phyloP scores from a whole-genome alignment of 2,113 vertebrate genomes.

The Lophotis ruficrista region DNA sequence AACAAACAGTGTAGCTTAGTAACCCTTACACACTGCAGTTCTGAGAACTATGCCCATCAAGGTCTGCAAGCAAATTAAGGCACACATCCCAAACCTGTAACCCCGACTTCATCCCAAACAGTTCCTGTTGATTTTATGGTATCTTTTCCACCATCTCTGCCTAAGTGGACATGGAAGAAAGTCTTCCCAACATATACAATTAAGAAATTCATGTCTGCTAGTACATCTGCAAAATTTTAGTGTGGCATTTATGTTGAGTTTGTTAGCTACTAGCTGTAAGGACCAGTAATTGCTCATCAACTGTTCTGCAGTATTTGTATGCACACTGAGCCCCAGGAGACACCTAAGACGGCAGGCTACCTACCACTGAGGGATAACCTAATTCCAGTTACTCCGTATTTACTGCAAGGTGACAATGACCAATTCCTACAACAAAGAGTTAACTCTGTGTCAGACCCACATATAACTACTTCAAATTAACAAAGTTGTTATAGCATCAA shows the following conservation, averaged over 20 bases:
- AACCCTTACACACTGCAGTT: slow-evolving; percentile 22
- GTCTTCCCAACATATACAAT: background rate
- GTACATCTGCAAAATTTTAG: background rate
- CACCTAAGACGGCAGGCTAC: background rate
- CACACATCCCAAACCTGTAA: background rate
- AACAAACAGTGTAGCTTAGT: slow-evolving; percentile 46
- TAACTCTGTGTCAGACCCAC: background rate
- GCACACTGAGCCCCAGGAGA: background rate
- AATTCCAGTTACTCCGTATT: background rate
- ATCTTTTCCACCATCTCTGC: background rate
- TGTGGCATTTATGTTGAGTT: background rate
- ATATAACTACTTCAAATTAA: background rate
- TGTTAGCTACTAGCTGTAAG: background rate
- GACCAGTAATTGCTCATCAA: background rate
- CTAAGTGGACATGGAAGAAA: background rate
- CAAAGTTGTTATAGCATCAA: background rate
- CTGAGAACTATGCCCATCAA: background rate
- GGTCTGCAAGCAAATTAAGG: background rate
- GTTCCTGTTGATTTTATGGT: background rate
- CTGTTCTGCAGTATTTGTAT: background rate
- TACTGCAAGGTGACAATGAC: background rate
- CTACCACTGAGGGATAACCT: background rate
- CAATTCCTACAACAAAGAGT: background rate
- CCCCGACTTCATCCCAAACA: background rate
- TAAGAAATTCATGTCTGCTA: background rate